Evolutionary conservation across 2,888 invertebrate species (phyloP), one percentile per base, ranked within the genome.

Genomic region (Laothoe populi): DNA sequence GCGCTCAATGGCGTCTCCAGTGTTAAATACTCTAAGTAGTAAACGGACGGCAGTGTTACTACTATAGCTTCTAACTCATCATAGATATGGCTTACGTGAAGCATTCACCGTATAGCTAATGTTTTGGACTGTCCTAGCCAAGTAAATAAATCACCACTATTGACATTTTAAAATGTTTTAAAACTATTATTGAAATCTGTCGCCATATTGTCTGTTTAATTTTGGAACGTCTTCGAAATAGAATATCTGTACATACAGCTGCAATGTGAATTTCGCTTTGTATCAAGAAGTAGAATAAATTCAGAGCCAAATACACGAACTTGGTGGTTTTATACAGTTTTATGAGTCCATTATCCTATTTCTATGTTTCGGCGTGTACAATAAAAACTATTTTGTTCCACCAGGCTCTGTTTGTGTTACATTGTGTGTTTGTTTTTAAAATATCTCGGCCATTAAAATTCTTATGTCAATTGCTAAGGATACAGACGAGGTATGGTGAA

Each of bases 291-390:
- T 24, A 11, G 35, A 53, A 53, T 53, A 53, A 35, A 53, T 19
- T 35, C 10, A 16, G 35, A 19, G 53, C 35, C 35, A 53, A 53
- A 53, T 31, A 11, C 35, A 31, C 35, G 31, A 13, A 11, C 19
- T 35, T 19, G 19, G 4, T 8, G 2, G 48, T 35, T 53, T 53
- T 35, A 35, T 53, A 53, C 16, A 53, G 31, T 53, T 31, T 53
- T 53, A 53, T 53, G 53, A 53, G 53, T 53, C 53, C 19, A 19
- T 53, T 11, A 53, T 53, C 53, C 53, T 53, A 53, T 53, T 53
- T 53, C 31, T 31, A 53, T 53, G 46, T 46, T 46, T 31, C 19
- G 16, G 53, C 19, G 53, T 53, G 53, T 11, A 53, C 31, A 19
- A 53, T 31, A 35, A 53, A 44, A 53, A 11, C 46, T 53, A 31